These are phyloP conservation scores for Sinonovacula constricta DNA, from an alignment of 1,140 invertebrate genomes.

Conservation along the genomic window DNA sequence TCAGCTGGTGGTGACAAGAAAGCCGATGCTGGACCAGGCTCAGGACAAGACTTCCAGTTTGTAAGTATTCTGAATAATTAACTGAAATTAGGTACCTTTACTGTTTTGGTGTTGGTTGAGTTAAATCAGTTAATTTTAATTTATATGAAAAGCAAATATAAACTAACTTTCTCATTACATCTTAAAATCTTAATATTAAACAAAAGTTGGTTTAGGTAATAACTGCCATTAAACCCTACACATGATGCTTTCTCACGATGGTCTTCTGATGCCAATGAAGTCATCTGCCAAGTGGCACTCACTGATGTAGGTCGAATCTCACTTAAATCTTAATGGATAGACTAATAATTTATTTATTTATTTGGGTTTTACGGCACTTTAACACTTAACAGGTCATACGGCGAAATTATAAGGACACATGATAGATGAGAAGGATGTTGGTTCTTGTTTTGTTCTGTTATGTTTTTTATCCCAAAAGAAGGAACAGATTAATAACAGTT, in stretches of 20 bases:
- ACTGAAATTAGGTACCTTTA: neutral
- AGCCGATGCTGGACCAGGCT: constrained; percentile 94
- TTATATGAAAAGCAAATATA: neutral
- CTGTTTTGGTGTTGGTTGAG: neutral
- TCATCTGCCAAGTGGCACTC: too few species aligned
- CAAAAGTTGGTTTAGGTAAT: neutral
- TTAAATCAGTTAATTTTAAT: neutral
- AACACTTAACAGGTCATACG: too few species aligned
- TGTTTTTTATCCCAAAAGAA: too few species aligned
- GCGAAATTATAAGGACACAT: too few species aligned
- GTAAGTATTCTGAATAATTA: constrained; percentile 80
- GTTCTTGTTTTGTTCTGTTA: too few species aligned
- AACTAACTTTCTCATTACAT: neutral
- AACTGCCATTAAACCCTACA: neutral
- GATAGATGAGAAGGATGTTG: too few species aligned
- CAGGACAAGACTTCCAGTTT: constrained; percentile 92
- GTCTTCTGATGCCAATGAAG: too few species aligned
- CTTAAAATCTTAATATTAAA: neutral
- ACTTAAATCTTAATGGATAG: neutral
- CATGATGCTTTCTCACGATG: too few species aligned
- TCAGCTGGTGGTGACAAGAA: constrained; percentile 88
- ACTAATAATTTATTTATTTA: neutral
- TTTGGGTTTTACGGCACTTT: too few species aligned
- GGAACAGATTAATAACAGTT: too few species aligned
- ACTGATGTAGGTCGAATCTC: neutral